Evolutionary conservation across 92 coral and sea anemone genomes (phyloP).

Genomic region (Epizoanthus rinbou): DNA sequence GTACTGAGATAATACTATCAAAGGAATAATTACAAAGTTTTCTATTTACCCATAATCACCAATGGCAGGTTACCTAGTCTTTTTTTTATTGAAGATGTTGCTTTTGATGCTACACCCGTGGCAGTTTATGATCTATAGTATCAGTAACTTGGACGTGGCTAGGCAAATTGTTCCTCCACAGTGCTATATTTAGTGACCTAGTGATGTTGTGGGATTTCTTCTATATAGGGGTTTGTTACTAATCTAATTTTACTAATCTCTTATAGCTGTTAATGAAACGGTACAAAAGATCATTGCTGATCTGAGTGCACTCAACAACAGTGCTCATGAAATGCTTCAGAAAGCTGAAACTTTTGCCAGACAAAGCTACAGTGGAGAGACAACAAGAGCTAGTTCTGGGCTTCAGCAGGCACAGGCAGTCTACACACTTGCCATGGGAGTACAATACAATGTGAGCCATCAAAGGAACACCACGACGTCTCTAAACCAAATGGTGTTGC

Average conservation of each 20-base stretch:
- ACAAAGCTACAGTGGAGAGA: constrained; percentile 47
- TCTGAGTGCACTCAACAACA: constrained; percentile 44
- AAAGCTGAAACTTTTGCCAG: constrained; percentile 41
- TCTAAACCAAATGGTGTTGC: constrained; percentile 48
- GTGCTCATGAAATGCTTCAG: constrained; percentile 49
- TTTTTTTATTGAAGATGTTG: no score
- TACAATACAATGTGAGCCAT: constrained; percentile 49
- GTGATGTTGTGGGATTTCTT: no score
- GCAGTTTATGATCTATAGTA: no score
- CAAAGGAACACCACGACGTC: constrained; percentile 48
- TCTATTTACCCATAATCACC: no score
- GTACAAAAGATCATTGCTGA: constrained; percentile 45
- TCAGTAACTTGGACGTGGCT: background rate
- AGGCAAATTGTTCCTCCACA: no score
- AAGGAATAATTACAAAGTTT: no score
- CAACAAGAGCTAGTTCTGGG: constrained; percentile 39
- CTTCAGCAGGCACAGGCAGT: constrained; percentile 34
- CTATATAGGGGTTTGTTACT: background rate
- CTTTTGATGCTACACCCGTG: no score
- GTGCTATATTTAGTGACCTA: no score
- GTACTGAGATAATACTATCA: no score
- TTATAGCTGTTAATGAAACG: constrained; percentile 51
- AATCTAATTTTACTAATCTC: background rate
- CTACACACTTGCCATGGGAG: constrained; percentile 41
- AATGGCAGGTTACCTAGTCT: no score